These are phyloP conservation scores for Scotopteryx bipunctaria DNA, from an alignment of 2,888 invertebrate genomes.

Conservation along the genomic window DNA sequence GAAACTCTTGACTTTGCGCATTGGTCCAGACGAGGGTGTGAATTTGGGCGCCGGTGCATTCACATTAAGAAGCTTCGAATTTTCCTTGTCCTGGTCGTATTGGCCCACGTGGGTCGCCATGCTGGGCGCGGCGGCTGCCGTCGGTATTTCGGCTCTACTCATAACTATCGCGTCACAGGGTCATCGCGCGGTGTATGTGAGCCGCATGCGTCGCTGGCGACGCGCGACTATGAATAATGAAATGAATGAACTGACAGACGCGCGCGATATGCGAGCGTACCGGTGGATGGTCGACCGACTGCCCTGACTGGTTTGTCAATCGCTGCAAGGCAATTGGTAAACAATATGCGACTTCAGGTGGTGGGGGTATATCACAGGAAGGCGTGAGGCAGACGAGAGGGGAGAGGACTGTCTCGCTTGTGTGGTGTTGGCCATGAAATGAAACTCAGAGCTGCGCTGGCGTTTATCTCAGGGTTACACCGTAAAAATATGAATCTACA, in stretches of 20 bases:
- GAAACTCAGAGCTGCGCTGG: constrained; percentile 88
- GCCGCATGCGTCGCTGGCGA: constrained; percentile 75
- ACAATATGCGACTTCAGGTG: constrained; percentile 71
- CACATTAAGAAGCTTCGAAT: constrained; percentile 67
- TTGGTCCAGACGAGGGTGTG: constrained; percentile 77
- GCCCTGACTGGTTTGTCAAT: constrained; percentile 74
- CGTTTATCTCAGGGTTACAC: constrained; percentile 78
- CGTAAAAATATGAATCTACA: constrained; percentile 43
- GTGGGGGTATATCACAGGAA: constrained; percentile 71
- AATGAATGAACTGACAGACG: constrained; percentile 44
- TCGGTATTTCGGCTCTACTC: constrained; percentile 71
- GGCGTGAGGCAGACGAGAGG: constrained; percentile 75
- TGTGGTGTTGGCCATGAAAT: constrained; percentile 87
- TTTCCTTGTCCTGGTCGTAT: constrained; percentile 69
- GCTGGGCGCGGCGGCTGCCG: constrained; percentile 73
- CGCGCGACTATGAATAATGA: constrained; percentile 70
- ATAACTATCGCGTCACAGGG: constrained; percentile 77
- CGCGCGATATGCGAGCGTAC: constrained; percentile 88
- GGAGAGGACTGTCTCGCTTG: constrained; percentile 83
- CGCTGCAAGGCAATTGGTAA: constrained; percentile 76
- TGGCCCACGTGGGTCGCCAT: constrained; percentile 75
- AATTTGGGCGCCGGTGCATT: constrained; percentile 63
- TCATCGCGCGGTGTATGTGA: constrained; percentile 71
- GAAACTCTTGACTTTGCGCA: constrained; percentile 80
- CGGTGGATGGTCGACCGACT: constrained; percentile 84